phyloP scores from a whole-genome alignment of 2,797 vertebrate species.

The Setipinna tenuifilis region DNA sequence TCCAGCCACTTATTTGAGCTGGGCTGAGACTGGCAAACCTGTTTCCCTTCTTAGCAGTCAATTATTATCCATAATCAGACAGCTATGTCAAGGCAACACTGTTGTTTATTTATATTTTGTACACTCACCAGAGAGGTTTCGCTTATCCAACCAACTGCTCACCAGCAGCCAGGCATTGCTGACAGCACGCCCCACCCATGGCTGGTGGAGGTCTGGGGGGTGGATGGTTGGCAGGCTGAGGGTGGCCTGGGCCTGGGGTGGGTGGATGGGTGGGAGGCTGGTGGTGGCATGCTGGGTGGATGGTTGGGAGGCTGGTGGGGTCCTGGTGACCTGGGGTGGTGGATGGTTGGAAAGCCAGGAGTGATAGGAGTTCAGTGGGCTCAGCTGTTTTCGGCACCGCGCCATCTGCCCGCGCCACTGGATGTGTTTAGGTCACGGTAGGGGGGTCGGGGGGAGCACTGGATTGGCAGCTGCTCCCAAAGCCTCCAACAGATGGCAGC shows the following conservation, averaged over 20 bases:
- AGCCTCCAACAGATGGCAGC: conserved; percentile 24
- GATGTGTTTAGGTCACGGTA: neutral
- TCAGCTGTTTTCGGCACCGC: conserved; percentile 1
- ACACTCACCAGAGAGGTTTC: neutral
- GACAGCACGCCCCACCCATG: neutral
- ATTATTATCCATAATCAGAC: neutral
- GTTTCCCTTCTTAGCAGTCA: neutral
- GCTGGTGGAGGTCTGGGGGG: neutral
- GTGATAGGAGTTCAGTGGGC: conserved; percentile 2
- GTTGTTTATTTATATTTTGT: neutral
- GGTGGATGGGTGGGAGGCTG: too few species aligned
- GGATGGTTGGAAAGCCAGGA: neutral
- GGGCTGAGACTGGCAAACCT: neutral
- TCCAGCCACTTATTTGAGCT: neutral
- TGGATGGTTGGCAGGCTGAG: too few species aligned
- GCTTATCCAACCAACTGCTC: neutral
- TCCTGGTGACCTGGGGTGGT: too few species aligned
- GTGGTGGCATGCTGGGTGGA: too few species aligned
- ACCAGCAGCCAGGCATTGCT: neutral
- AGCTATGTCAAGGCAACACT: neutral
- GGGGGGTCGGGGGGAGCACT: too few species aligned
- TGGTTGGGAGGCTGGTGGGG: too few species aligned
- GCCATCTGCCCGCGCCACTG: neutral
- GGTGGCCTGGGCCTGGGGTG: too few species aligned
- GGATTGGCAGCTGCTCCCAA: neutral